Conservation (phyloP, 2,113 vertebrate species). For the Grantiella picta region DNA sequence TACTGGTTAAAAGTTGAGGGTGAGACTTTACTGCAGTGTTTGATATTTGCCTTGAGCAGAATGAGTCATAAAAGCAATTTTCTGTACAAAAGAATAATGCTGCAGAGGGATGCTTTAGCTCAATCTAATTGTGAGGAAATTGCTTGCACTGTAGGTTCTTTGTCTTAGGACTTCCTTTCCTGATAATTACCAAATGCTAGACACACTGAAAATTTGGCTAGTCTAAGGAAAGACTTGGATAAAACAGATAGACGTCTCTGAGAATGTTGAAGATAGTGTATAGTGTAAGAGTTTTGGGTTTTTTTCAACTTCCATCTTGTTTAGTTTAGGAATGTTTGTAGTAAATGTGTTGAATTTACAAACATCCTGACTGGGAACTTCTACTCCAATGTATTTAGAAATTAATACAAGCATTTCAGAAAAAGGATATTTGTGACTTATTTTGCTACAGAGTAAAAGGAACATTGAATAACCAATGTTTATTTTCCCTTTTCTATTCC, state of each 20-base stretch:
- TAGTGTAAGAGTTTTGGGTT: rapidly evolving
- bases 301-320: not conserved
- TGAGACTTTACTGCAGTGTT: not conserved
- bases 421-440: not conserved
- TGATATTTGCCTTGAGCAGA: not conserved
- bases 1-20: not conserved
- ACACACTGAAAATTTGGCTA: not conserved
- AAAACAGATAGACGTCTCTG: not conserved
- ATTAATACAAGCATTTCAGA: not conserved
- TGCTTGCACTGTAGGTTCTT: not conserved
- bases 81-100: not conserved
- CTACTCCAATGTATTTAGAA: not conserved
- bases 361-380: not conserved
- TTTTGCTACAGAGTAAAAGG: not conserved
- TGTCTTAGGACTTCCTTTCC: not conserved
- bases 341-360: not conserved
- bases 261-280: not conserved
- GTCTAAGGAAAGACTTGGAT: not conserved
- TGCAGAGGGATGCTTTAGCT: not conserved
- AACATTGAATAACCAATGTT: not conserved
- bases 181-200: not conserved
- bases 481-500: not conserved
- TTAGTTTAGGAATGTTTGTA: not conserved
- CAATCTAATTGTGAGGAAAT: not conserved
- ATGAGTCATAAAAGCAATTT: not conserved